Conservation (phyloP, 2,888 invertebrate species). For the Smittia aterrima region DNA sequence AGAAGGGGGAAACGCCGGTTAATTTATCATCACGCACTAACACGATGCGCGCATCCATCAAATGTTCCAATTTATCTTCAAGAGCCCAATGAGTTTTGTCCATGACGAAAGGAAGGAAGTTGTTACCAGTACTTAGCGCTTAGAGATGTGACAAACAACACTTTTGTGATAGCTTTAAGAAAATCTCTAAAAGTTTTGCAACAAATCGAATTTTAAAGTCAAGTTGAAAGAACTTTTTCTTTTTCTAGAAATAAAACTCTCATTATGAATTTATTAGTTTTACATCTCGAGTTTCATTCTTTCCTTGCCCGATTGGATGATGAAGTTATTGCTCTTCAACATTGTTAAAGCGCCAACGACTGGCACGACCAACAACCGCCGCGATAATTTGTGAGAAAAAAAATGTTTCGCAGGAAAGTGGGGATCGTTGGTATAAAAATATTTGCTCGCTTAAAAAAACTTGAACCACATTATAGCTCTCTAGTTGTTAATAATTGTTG, state of each 20-base stretch:
- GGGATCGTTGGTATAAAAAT: constrained; percentile 36
- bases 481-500: constrained; percentile 25
- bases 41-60: neutral
- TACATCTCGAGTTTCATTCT: neutral
- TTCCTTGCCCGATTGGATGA: constrained; percentile 1
- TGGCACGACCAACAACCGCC: constrained; percentile 6
- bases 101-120: neutral
- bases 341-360: neutral
- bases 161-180: constrained; percentile 1
- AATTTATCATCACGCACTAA: neutral
- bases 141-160: neutral
- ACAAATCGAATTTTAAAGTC: neutral
- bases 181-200: neutral
- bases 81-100: constrained; percentile 1
- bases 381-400: constrained; percentile 17
- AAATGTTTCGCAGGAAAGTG: constrained; percentile 25
- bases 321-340: neutral
- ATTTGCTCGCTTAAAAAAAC: constrained; percentile 38
- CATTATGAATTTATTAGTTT: neutral
- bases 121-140: constrained; percentile 6
- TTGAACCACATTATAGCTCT: constrained; percentile 34
- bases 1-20: neutral
- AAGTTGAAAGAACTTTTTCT: constrained; percentile 5
- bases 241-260: neutral
- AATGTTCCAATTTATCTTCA: no score